Evolutionary conservation across 1,140 invertebrate genomes (phyloP).

Genomic region (Hyposmocoma kahamanoa): DNA sequence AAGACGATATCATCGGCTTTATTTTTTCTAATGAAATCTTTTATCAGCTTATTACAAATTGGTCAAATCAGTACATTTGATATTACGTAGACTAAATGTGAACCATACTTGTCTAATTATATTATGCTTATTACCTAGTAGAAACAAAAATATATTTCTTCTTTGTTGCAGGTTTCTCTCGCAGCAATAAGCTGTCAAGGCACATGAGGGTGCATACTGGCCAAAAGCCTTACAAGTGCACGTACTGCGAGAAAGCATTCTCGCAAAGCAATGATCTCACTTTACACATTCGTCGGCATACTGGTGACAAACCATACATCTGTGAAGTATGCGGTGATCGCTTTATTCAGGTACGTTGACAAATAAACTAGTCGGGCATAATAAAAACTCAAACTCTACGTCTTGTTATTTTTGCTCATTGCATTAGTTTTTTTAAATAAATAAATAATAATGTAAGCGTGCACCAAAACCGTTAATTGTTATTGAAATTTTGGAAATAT

Average conservation of each 20-base stretch:
- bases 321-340: constrained; percentile 63
- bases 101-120: no score
- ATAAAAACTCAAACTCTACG: not conserved
- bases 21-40: no score
- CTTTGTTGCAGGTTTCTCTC: constrained; percentile 65
- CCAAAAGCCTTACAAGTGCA: constrained; percentile 75
- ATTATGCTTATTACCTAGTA: no score
- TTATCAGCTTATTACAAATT: no score
- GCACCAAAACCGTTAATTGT: no score
- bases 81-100: no score
- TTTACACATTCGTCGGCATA: constrained; percentile 73
- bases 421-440: no score
- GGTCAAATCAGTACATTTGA: no score
- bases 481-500: no score
- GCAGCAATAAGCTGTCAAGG: constrained; percentile 76
- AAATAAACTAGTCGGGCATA: not conserved
- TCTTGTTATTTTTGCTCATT: no score
- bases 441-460: no score
- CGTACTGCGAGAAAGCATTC: constrained; percentile 76
- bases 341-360: constrained; percentile 61
- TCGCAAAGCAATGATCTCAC: constrained; percentile 76
- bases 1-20: no score
- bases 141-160: constrained; percentile 6
- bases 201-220: constrained; percentile 78
- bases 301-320: constrained; percentile 74